Evolutionary conservation across 2,888 invertebrate genomes (phyloP), one percentile per base, ranked within the genome.

Genomic region (Pemphredon lugubris): DNA sequence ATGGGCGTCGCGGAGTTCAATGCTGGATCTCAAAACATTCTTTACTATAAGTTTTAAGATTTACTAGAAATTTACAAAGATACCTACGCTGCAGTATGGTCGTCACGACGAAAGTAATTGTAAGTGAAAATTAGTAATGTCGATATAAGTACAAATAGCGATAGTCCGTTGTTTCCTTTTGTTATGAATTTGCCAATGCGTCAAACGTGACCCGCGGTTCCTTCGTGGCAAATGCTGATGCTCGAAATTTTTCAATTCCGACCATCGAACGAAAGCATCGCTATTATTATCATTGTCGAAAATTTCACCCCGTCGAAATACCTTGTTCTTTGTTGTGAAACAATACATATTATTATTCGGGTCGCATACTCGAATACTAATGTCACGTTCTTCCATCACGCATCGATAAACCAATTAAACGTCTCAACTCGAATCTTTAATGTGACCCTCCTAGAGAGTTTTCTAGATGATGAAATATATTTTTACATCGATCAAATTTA

Each of bases 381-480:
- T 18, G 26, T 42, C 75, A 69, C 60, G 64, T 63, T 48, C 26
- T 34, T 48, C 32, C 42, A 13, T 45, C 37, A 44, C 13, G 42
- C 32, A 23, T 57, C 55, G 39, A 66, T 69, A 57, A 44, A 47
- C n/a, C 68, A 66, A 75, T 77, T 74, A 74, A 63, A n/a, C 39
- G 51, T 50, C 21, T 2, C 34, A 57, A 13, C 39, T 58, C 26
- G 72, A 65, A 75, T 77, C 21, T 1, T 30, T 23, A 66, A 77
- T 59, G 60, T 26, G 16, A 47, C 1, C n/a, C 21, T 50, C 16
- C 21, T 21, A 50, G 47, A 14, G 13, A 18, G 5, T 21, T 7
- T 18, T n/a, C n/a, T n/a, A n/a, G n/a, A n/a, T n/a, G n/a, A n/a
- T n/a, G n/a, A n/a, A n/a, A n/a, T n/a, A n/a, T n/a, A n/a, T n/a